Percentiles rank a stretch among this genome's conserved stretches.
Evolutionary conservation across 2,113 vertebrate species (phyloP).

Genomic region (Apeltes quadracus): DNA sequence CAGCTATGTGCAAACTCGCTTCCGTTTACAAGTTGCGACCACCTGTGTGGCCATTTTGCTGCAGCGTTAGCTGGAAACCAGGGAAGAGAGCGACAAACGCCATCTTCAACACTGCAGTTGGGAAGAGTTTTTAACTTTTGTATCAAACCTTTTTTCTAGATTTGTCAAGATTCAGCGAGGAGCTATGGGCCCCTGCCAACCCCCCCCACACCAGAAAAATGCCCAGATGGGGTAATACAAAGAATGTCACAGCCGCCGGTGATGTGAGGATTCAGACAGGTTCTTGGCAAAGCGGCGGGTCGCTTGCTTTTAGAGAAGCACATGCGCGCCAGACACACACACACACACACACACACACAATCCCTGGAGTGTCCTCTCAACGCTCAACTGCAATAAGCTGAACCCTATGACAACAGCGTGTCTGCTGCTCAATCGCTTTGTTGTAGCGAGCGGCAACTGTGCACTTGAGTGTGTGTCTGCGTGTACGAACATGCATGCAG

Average conservation of each 20-base stretch:
- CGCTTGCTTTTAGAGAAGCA: slow-evolving; percentile 19
- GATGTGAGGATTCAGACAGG: slow-evolving; percentile 42
- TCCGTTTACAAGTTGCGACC: slow-evolving; percentile 64
- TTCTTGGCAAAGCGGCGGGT: slow-evolving; percentile 56
- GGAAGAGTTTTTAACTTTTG: slow-evolving; percentile 45
- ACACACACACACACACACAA: slow-evolving; percentile 2
- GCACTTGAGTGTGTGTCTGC: slow-evolving; percentile 24
- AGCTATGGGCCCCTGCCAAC: slow-evolving; percentile 40
- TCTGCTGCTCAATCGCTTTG: slow-evolving; percentile 18
- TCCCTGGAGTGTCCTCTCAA: slow-evolving; percentile 50
- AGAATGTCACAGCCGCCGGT: slow-evolving; percentile 42
- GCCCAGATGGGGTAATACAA: slow-evolving; percentile 59
- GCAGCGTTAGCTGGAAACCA: slow-evolving; percentile 36
- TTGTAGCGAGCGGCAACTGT: slow-evolving; percentile 28
- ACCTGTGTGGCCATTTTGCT: slow-evolving; percentile 72
- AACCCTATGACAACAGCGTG: slow-evolving; percentile 33
- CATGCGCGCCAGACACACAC: too few relatives aligned
- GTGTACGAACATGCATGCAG: slow-evolving; percentile 41
- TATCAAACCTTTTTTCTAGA: slow-evolving; percentile 38
- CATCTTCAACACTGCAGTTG: slow-evolving; percentile 37
- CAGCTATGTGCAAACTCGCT: slow-evolving; percentile 35
- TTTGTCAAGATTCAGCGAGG: slow-evolving; percentile 11
- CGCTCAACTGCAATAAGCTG: slow-evolving; percentile 30
- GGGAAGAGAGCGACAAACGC: background rate
- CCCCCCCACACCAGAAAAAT: background rate